These are phyloP conservation scores for Thereva nobilitata DNA, from an alignment of 2,888 invertebrate genomes.

Conservation along the genomic window DNA sequence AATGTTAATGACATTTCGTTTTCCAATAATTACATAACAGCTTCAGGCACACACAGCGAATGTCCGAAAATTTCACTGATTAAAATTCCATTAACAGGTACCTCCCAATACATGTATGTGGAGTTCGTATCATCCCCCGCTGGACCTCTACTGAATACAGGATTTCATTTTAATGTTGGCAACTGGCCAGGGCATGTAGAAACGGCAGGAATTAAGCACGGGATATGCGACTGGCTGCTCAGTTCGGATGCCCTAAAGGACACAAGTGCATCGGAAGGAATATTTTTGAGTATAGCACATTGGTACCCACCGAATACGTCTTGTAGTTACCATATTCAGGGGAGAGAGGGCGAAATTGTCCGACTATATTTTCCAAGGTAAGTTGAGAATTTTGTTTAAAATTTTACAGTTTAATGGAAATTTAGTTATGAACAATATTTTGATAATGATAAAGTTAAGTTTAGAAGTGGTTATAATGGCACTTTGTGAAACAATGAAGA, in stretches of 20 bases:
- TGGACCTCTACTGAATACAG: conserved; percentile 86
- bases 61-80: conserved; percentile 21
- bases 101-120: conserved; percentile 84
- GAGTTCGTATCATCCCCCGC: conserved; percentile 89
- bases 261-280: conserved; percentile 82
- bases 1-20: conserved; percentile 13
- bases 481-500: no score
- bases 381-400: conserved; percentile 26
- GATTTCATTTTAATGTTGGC: conserved; percentile 93
- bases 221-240: conserved; percentile 86
- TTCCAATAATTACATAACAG: conserved; percentile 18
- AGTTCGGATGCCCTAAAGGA: conserved; percentile 79
- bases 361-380: conserved; percentile 87
- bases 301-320: conserved; percentile 94
- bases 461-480: no score
- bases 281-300: conserved; percentile 88
- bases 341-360: conserved; percentile 83
- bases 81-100: conserved; percentile 59
- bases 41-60: conserved; percentile 1
- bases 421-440: no score
- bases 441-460: no score
- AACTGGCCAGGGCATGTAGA: conserved; percentile 93
- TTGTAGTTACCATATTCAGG: conserved; percentile 88
- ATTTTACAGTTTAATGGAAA: conserved; percentile 4
- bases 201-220: conserved; percentile 82